phyloP scores from a whole-genome alignment of 2,888 invertebrate genomes.

The Drosophila fungiperda region DNA sequence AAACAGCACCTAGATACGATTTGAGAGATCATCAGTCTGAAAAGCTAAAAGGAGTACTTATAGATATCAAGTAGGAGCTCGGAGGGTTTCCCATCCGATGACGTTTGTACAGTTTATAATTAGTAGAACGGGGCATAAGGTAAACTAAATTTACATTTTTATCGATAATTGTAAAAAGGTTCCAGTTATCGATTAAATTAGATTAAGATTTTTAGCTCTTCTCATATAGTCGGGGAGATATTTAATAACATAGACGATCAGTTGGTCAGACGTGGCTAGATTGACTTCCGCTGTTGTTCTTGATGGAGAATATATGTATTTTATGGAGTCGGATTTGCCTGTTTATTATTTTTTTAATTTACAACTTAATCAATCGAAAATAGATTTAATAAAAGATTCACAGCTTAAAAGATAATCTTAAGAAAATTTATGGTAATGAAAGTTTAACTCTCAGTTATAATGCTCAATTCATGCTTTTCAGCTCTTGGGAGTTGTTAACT shows the following conservation, averaged over 20 bases:
- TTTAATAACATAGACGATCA: no score
- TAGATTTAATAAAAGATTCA: neutral
- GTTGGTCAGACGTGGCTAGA: no score
- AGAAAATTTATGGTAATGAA: neutral
- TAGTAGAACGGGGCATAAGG: neutral
- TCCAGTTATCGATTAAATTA: neutral
- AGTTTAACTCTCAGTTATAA: no score
- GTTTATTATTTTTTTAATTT: neutral
- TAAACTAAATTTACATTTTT: neutral
- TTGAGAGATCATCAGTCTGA: no score
- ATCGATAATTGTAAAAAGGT: neutral
- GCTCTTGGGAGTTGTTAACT: no score
- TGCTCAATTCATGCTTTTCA: no score
- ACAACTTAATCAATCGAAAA: neutral
- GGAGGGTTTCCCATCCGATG: neutral
- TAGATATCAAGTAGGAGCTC: neutral
- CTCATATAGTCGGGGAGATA: neutral
- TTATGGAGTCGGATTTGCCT: neutral
- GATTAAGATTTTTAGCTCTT: neutral
- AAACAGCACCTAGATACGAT: slow-evolving; percentile 88
- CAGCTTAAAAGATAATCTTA: neutral
- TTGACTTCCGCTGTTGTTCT: no score
- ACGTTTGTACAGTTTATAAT: neutral
- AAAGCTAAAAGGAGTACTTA: neutral
- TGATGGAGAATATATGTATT: neutral